phyloP scores from a whole-genome alignment of 2,888 invertebrate species.

The Idaea straminata region DNA sequence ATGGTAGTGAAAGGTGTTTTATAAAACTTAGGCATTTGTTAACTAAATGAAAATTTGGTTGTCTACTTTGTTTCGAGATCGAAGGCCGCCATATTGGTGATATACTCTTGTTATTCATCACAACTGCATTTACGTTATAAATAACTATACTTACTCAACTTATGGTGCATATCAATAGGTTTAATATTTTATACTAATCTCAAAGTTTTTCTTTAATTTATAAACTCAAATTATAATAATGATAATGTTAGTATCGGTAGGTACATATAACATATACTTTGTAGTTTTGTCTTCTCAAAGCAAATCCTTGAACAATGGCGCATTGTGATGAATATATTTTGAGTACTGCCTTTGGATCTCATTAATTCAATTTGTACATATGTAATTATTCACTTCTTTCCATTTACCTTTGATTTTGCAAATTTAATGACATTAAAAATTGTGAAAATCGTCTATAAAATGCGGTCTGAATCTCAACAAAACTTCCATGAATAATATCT shows the following conservation, averaged over 20 bases:
- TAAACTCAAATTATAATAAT: not conserved
- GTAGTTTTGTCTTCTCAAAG: conserved; percentile 6
- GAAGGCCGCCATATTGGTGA: conserved; percentile 77
- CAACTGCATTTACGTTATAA: conserved; percentile 27
- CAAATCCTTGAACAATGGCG: not conserved
- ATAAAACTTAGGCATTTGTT: conserved; percentile 68
- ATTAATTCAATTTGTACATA: conserved; percentile 70
- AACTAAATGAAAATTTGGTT: conserved; percentile 64
- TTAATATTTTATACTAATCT: not conserved
- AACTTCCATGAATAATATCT: not conserved
- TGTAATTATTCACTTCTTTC: conserved; percentile 60
- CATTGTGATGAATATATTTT: conserved; percentile 60
- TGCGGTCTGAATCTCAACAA: not conserved
- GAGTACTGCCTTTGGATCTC: conserved; percentile 61
- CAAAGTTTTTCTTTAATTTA: not conserved
- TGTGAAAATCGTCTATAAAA: not conserved
- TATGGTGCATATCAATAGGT: conserved; percentile 6
- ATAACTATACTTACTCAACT: conserved; percentile 14
- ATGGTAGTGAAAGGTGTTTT: conserved; percentile 64
- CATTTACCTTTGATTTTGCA: not conserved
- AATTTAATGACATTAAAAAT: conserved; percentile 1
- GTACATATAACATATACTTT: conserved; percentile 12
- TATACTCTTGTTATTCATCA: conserved; percentile 61
- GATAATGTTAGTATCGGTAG: conserved; percentile 2
- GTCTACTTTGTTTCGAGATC: conserved; percentile 60